phyloP scores from a whole-genome alignment of 2,113 vertebrate genomes.

The Corydoras maculifer region DNA sequence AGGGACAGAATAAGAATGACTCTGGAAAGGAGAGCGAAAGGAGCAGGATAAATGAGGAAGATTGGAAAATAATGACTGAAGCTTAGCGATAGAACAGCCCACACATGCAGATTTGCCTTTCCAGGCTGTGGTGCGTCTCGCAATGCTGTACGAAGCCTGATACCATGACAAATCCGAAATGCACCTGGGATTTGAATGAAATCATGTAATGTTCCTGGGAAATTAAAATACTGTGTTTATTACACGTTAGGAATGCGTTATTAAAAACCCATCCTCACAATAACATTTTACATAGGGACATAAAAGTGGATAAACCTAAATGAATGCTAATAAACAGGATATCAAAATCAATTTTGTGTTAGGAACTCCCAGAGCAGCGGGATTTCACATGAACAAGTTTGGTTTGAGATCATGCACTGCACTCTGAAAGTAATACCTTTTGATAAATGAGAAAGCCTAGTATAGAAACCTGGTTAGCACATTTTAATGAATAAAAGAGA shows the following conservation, averaged over 20 bases:
- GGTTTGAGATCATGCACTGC: constrained; percentile 29
- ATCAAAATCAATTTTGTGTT: constrained; percentile 12
- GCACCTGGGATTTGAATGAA: background rate
- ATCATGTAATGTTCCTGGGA: background rate
- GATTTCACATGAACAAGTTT: constrained; percentile 7
- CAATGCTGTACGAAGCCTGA: constrained; percentile 1
- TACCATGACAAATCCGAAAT: background rate
- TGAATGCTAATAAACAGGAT: background rate
- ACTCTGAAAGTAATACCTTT: constrained; percentile 44
- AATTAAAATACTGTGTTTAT: background rate
- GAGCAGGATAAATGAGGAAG: constrained; percentile 70
- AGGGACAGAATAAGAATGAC: constrained; percentile 84
- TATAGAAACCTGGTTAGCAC: constrained; percentile 41
- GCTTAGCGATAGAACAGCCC: constrained; percentile 60
- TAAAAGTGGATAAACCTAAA: background rate
- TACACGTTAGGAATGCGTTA: background rate
- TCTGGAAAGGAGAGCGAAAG: constrained; percentile 71
- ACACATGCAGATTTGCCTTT: constrained; percentile 58
- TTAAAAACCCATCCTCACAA: too few relatives aligned
- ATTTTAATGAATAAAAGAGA: constrained; percentile 45
- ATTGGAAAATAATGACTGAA: constrained; percentile 71
- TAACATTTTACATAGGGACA: too few relatives aligned
- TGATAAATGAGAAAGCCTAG: constrained; percentile 43
- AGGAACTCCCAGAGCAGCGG: too few relatives aligned
- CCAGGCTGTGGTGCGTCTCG: constrained; percentile 4